Base-by-base conservation (phyloP, 2,797 vertebrate species). In the Eutrigla gurnardus region DNA sequence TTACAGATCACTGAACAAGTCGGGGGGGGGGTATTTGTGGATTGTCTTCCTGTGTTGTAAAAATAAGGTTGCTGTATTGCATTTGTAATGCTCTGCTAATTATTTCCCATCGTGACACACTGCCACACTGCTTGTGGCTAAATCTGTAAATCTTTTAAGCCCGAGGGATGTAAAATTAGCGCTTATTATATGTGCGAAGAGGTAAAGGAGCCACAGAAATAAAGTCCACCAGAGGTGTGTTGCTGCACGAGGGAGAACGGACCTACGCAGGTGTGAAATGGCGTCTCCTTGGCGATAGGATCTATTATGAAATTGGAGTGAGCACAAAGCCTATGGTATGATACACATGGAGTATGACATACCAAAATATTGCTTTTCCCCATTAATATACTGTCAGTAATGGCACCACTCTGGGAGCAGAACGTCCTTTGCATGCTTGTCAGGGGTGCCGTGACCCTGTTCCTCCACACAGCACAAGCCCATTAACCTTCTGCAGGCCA, bases 401-500 rank as follows among this genome's bases (percentile, higher is more conserved):
- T 91, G 89, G 88, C 85, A 73, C 75, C 80, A 81, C 84, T 86
- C 79, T 82, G 86, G 71, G 70, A 88, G 89, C 87, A 73, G 79
- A 87, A 76, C 65, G 71, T 91, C 88, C 89, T 92, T 91, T 90
- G 86, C 91, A 88, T 89, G 92, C 90, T 88, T 93, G 92, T 91
- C 91, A 92, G 90, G 86, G 88, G 87, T 88, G 84, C 86, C 81
- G 52, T 91, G 91, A 93, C 93, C 91, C 91, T 93, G 88, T 90
- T 92, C 87, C 72, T 89, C 78, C 86, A 88, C 90, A 93, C 90
- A 90, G 91, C 92, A 91, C 86, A 93, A 92, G 91, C 90, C 91
- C 91, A 93, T 94, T 93, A 94, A 93, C 92, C 88, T 90, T 92
- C 81, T 89, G 84, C 88, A 85, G 91, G 84, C 91, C 90, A 87